Base-by-base conservation (phyloP, 1,140 invertebrate genomes). In the Physella acuta region DNA sequence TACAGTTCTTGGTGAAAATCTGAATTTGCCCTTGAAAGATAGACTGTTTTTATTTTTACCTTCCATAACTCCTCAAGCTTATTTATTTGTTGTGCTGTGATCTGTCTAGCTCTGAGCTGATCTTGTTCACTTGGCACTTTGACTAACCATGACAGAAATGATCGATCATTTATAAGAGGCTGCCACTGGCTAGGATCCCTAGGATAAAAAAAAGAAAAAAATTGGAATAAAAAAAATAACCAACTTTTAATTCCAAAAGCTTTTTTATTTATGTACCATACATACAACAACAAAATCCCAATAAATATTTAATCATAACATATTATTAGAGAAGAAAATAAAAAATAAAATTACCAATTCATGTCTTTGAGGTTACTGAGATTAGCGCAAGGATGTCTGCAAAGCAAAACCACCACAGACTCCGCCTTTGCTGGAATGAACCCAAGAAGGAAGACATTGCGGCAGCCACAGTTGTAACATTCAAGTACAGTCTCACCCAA, bases 341-440 rank as follows among this genome's bases (percentile, higher is more conserved):
- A 44, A 44, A 44, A 44, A 44, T 44, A 44, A 44, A 80, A 79
- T 84, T 81, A 91, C 92, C 97, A 99, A 84, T 99, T 99, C 93
- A 97, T 97, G 83, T 99, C 97, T 85, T 98, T 97, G 14, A 97
- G 86, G 44, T 94, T 95, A 81, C 91, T 96, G 84, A 98, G 94
- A 5, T 95, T 93, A 62, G 97, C 96, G 87, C 98, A 99, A 4
- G 97, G 97, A 86, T 98, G 94, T 1, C 97, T 89, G 81, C 98
- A 99, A 0, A 99, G 87, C 56, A 99, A 85, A 0, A 99, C 96
- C n/a, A 99, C 97, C 51, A 99, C 96, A 1, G 95, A 98, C 85
- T 99, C 97, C 11, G 97, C 95, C 87, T 99, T 99, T 16, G 97
- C 97, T 3, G 97, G 97, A 79, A 99, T 99, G 82, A 98, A 99